Evolutionary conservation across 2,797 vertebrate species (phyloP), one percentile per base, ranked within the genome.

Genomic region (Mormyrus hasselquistii): DNA sequence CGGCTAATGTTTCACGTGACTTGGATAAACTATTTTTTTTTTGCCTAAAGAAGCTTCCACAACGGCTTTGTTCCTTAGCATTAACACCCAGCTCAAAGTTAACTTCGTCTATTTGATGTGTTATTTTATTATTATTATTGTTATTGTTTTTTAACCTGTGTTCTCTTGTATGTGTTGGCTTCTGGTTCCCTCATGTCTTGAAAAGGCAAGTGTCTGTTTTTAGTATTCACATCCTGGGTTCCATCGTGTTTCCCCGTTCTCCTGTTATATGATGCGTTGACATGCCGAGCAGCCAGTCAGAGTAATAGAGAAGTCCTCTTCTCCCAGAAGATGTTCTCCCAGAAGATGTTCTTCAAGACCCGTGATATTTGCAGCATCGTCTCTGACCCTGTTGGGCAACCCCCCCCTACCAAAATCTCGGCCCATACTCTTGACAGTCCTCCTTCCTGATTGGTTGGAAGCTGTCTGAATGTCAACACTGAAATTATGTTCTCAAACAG

Each of bases 341-440:
- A 25, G 59, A 62, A 25, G 59, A 62, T 22, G 49, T 85, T 47
- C n/a, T 52, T 12, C 5, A 12, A 12, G 22, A 49, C 41, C 22
- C 14, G 34, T 44, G 73, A 16, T 79, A 41, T 44, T 76, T 89
- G 76, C 82, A 88, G 89, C 86, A 85, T 59, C 73, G 55, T 52
- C 55, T 89, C 41, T 87, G 90, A 87, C 87, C 55, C 88, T 87
- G 90, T 90, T 86, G 25, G 3, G 87, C 89, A 86, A 88, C 25
- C 3, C 86, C 88, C 62, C 88, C 89, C 49, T 91, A 91, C 91
- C 91, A 92, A 91, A 92, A 90, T 91, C 88, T 90, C 87, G 57
- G 79, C 62, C 19, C 52, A 79, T 69, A 44, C 52, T 87, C 87
- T 89, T 86, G 88, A 73, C 86, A 87, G 90, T 84, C 87, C 53